Evolutionary conservation across 2,888 invertebrate species (phyloP).

Genomic region (Aphodius granarius): DNA sequence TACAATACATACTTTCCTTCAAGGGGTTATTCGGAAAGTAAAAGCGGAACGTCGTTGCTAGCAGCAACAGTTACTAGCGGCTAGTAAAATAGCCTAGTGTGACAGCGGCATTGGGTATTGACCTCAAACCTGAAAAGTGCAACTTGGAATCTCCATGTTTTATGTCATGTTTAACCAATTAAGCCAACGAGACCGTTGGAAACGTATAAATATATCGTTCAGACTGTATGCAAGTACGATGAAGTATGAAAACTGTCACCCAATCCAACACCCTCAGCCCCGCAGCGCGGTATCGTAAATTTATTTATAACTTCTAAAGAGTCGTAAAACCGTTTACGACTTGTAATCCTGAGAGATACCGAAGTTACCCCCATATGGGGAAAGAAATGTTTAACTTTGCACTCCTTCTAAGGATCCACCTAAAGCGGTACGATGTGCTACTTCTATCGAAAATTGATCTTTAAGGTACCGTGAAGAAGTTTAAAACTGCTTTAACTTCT

Average conservation of each 20-base stretch:
- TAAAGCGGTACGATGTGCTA: not conserved
- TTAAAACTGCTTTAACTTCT: not conserved
- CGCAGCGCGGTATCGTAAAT: not conserved
- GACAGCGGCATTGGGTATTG: too few species aligned
- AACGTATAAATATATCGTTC: not conserved
- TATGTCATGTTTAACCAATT: too few species aligned
- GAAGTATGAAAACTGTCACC: not conserved
- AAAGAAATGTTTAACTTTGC: not conserved
- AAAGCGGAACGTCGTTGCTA: too few species aligned
- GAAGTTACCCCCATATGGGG: not conserved
- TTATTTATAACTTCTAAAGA: not conserved
- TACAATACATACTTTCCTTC: too few species aligned
- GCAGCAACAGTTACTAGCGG: too few species aligned
- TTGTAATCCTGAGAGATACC: not conserved
- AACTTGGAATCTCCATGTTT: too few species aligned
- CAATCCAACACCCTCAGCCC: not conserved
- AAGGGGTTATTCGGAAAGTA: too few species aligned
- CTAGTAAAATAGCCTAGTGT: too few species aligned
- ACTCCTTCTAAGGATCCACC: not conserved
- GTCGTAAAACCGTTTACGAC: not conserved
- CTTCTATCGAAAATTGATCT: not conserved
- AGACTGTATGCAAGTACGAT: not conserved
- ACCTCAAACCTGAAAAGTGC: too few species aligned
- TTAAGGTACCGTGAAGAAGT: not conserved
- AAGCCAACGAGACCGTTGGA: too few species aligned